A percentile compares a stretch with the other conserved stretches of the same genome.
These are phyloP conservation scores for Silurus glanis DNA, from an alignment of 2,113 vertebrate genomes.

Conservation along the genomic window DNA sequence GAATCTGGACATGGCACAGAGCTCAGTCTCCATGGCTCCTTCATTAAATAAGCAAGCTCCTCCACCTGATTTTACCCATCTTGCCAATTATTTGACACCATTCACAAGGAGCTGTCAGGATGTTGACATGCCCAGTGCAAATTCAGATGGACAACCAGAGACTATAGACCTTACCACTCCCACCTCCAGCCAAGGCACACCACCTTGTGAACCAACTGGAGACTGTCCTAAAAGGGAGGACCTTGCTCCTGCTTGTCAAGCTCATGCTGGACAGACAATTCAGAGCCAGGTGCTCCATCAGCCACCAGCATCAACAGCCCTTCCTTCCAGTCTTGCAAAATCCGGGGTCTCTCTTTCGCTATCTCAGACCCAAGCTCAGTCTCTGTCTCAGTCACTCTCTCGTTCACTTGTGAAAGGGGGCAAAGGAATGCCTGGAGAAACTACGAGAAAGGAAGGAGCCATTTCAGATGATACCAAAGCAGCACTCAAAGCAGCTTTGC, in stretches of 20 bases:
- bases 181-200: slow-evolving; percentile 63
- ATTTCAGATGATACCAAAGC: slow-evolving; percentile 94
- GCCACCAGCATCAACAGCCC: slow-evolving; percentile 40
- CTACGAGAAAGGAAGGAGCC: slow-evolving; percentile 80
- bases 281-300: slow-evolving; percentile 59
- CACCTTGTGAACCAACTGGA: slow-evolving; percentile 61
- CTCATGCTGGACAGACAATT: slow-evolving; percentile 36
- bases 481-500: slow-evolving; percentile 86
- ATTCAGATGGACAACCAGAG: slow-evolving; percentile 77
- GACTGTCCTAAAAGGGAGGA: slow-evolving; percentile 57
- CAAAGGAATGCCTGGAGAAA: slow-evolving; percentile 64
- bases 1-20: slow-evolving; percentile 50
- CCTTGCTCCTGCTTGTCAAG: slow-evolving; percentile 36
- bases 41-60: slow-evolving; percentile 58
- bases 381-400: slow-evolving; percentile 71
- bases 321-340: slow-evolving; percentile 53
- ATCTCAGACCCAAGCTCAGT: slow-evolving; percentile 70
- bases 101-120: slow-evolving; percentile 73
- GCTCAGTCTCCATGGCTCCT: slow-evolving; percentile 53
- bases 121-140: slow-evolving; percentile 90
- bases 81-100: slow-evolving; percentile 56
- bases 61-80: slow-evolving; percentile 46
- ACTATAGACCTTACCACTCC: slow-evolving; percentile 83
- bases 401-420: slow-evolving; percentile 69
- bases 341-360: slow-evolving; percentile 67